Percentiles rank a stretch among this genome's conserved stretches.
Evolutionary conservation across 1,140 invertebrate genomes (phyloP).

Genomic region (Heterodera carotae): DNA sequence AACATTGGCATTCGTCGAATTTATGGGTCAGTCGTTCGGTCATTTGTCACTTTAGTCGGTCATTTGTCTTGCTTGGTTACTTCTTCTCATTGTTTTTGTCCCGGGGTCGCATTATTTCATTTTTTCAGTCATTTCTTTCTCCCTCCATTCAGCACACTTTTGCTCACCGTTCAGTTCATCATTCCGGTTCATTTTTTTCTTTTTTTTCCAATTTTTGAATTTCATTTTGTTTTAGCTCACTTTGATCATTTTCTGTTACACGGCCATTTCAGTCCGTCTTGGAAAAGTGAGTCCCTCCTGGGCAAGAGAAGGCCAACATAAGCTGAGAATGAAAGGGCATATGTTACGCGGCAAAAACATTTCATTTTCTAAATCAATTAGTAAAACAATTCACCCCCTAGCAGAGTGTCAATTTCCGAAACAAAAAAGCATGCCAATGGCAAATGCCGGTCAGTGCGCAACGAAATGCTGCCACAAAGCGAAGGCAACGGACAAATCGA

Average conservation of each 20-base stretch:
- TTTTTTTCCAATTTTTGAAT: neutral
- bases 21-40: slow-evolving; percentile 36
- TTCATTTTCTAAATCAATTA: neutral
- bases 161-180: slow-evolving; percentile 61
- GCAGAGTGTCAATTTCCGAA: slow-evolving; percentile 57
- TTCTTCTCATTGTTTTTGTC: too few species aligned
- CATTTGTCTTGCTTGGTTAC: too few species aligned
- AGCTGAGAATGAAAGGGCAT: too few species aligned
- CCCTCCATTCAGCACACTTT: slow-evolving; percentile 35
- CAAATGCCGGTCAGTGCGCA: slow-evolving; percentile 53
- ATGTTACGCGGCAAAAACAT: neutral
- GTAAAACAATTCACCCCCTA: neutral
- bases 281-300: slow-evolving; percentile 37
- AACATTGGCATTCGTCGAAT: slow-evolving; percentile 48
- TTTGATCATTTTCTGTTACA: slow-evolving; percentile 62
- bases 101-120: too few species aligned
- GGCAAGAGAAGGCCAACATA: too few species aligned
- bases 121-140: too few species aligned
- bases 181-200: slow-evolving; percentile 40
- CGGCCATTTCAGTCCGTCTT: slow-evolving; percentile 59
- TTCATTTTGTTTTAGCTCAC: slow-evolving; percentile 29
- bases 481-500: slow-evolving; percentile 62
- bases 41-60: too few species aligned
- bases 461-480: slow-evolving; percentile 58
- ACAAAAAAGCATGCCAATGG: slow-evolving; percentile 55